Conservation (phyloP, 1,140 invertebrate species). For the Meloidogyne chitwoodi region DNA sequence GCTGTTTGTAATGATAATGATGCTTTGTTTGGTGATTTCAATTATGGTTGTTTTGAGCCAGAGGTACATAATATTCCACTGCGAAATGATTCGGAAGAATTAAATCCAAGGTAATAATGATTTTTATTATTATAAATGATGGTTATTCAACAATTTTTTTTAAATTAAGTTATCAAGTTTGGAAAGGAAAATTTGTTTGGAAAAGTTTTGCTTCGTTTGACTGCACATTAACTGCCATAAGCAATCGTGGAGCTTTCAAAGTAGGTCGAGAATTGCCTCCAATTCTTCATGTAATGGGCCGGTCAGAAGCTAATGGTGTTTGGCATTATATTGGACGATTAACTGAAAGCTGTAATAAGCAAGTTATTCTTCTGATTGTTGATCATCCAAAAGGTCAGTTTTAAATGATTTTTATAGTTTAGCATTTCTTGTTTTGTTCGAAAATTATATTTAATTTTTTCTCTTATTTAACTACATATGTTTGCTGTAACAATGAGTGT, state of each 20-base stretch:
- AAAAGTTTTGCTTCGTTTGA: neutral
- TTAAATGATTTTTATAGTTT: neutral
- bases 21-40: neutral
- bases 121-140: too few relatives aligned
- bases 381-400: neutral
- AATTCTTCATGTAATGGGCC: neutral
- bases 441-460: too few relatives aligned
- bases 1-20: neutral
- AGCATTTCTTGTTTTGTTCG: too few relatives aligned
- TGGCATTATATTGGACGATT: conserved; percentile 1
- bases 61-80: neutral
- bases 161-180: neutral
- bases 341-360: conserved; percentile 10
- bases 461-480: too few relatives aligned
- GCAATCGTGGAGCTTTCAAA: neutral
- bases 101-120: neutral
- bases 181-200: neutral
- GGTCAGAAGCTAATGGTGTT: conserved; percentile 4
- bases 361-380: conserved; percentile 3
- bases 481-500: too few relatives aligned
- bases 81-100: neutral
- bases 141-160: neutral
- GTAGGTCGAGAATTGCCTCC: neutral
- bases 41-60: neutral
- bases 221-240: neutral